phyloP scores from a whole-genome alignment of 1,140 invertebrate genomes.

The Bursaphelenchus mucronatus region DNA sequence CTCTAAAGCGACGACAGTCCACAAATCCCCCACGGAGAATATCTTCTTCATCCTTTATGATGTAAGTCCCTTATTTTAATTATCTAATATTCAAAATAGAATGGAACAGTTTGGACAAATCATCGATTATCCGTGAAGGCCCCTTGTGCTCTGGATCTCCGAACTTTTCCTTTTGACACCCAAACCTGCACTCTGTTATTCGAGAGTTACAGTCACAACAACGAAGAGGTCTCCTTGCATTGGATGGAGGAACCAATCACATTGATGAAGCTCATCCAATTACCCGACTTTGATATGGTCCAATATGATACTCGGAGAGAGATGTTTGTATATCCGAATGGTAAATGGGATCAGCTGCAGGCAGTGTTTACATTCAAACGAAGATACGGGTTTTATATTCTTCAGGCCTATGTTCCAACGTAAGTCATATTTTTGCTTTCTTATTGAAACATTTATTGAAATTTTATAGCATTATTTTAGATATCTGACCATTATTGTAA shows the following conservation, averaged over 20 bases:
- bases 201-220: conserved; percentile 57
- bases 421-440: conserved; percentile 46
- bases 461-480: conserved; percentile 8
- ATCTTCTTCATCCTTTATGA: conserved; percentile 58
- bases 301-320: conserved; percentile 48
- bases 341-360: conserved; percentile 46
- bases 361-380: conserved; percentile 57
- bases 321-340: conserved; percentile 14
- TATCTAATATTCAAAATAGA: conserved; percentile 13
- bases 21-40: conserved; percentile 59
- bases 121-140: conserved; percentile 58
- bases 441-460: not conserved
- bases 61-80: conserved; percentile 18
- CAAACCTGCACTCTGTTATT: conserved; percentile 55
- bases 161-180: conserved; percentile 58
- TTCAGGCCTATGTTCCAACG: conserved; percentile 59
- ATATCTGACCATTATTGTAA: conserved; percentile 44
- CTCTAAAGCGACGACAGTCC: conserved; percentile 51
- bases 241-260: conserved; percentile 60
- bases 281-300: conserved; percentile 59
- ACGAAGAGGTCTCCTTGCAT: conserved; percentile 21
- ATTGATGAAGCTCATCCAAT: conserved; percentile 54
- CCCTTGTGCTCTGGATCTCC: conserved; percentile 52
- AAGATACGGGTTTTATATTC: conserved; percentile 60
- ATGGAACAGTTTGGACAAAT: conserved; percentile 58